Conservation (phyloP, 2,888 invertebrate species). For the Campoplex capitator region DNA sequence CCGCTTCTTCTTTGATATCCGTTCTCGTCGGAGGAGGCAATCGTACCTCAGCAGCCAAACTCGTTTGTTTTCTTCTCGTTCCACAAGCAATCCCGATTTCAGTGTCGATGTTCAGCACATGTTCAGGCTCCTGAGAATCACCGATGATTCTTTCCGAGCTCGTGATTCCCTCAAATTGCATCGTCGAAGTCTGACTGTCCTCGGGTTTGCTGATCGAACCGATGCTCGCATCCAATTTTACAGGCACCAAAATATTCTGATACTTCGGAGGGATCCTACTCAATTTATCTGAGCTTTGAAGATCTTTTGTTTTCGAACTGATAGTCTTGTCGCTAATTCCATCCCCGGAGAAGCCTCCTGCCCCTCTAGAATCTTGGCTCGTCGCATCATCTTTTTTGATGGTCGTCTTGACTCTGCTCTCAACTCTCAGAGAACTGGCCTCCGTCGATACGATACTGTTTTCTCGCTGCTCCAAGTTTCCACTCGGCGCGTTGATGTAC, state of each 20-base stretch:
- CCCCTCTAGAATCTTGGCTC: constrained; percentile 5
- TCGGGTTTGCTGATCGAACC: constrained; percentile 60
- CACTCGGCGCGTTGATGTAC: constrained; percentile 85
- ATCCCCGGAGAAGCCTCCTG: neutral
- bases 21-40: constrained; percentile 10
- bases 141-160: constrained; percentile 40
- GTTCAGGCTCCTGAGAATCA: constrained; percentile 1
- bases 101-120: neutral
- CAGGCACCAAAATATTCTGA: constrained; percentile 78
- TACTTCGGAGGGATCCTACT: constrained; percentile 71
- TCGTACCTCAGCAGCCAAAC: neutral
- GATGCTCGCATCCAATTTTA: constrained; percentile 72
- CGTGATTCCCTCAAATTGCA: constrained; percentile 20
- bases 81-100: neutral
- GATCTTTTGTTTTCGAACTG: neutral
- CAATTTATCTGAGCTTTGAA: neutral
- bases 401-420: constrained; percentile 44
- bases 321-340: constrained; percentile 21
- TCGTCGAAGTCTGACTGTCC: neutral
- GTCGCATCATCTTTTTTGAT: constrained; percentile 14
- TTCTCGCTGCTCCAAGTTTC: constrained; percentile 72
- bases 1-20: neutral
- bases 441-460: constrained; percentile 64
- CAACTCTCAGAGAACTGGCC: constrained; percentile 55
- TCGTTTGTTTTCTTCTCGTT: neutral